Percentiles rank a stretch among this genome's conserved stretches.
Conservation (phyloP, 2,113 vertebrate genomes). For the Barnardius zonarius region DNA sequence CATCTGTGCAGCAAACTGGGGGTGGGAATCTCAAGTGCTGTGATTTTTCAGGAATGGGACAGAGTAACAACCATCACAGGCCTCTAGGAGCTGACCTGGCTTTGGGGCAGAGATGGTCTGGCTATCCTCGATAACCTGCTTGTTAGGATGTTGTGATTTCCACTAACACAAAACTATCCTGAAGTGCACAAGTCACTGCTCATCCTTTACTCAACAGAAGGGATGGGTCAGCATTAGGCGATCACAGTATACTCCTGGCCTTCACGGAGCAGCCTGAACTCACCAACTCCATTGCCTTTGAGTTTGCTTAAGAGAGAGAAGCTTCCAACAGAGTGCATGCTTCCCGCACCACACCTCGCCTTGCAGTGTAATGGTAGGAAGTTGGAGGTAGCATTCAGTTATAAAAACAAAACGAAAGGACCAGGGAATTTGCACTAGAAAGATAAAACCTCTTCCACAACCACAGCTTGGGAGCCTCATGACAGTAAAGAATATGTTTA, state of each 20-base stretch:
- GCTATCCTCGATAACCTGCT: background rate
- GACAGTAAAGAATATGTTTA: background rate
- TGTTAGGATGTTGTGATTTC: background rate
- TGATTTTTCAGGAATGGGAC: background rate
- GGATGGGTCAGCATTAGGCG: background rate
- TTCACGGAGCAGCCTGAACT: background rate
- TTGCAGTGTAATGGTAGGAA: background rate
- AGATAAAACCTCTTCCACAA: background rate
- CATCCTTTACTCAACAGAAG: background rate
- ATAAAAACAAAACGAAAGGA: background rate
- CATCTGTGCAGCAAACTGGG: background rate
- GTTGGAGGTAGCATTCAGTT: background rate
- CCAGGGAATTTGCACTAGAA: background rate
- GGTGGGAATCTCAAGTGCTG: background rate
- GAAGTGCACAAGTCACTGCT: background rate
- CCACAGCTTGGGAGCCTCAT: background rate
- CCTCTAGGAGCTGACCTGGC: background rate
- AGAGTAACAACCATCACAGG: background rate
- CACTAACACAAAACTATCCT: background rate
- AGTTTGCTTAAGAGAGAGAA: background rate
- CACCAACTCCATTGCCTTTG: background rate
- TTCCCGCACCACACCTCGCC: background rate
- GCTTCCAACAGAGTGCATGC: background rate
- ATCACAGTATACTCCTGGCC: background rate
- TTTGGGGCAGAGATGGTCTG: background rate